Conservation (phyloP, 2,113 vertebrate genomes). For the Oncorhynchus clarkii region DNA sequence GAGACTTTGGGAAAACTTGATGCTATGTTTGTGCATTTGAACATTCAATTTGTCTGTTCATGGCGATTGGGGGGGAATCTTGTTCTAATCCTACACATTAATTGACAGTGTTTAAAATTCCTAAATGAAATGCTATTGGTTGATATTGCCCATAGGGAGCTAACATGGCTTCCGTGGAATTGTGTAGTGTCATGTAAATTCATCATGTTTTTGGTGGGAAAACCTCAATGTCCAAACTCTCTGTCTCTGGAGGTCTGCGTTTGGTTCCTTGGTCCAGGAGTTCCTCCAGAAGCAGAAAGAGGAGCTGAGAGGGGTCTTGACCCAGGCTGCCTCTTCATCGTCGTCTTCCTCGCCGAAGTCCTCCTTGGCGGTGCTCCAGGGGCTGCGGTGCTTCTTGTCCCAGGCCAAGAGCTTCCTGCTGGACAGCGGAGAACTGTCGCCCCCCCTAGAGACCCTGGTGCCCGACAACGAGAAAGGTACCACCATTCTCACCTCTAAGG, state of each 20-base stretch:
- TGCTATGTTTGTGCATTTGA: too few relatives aligned
- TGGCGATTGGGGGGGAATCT: too few relatives aligned
- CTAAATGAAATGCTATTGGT: too few relatives aligned
- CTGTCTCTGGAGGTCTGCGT: constrained; percentile 62
- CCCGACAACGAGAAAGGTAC: constrained; percentile 78
- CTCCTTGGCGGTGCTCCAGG: constrained; percentile 73
- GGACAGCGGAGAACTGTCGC: constrained; percentile 72
- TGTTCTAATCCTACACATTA: too few relatives aligned
- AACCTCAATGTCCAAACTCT: too few relatives aligned
- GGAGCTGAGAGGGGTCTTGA: constrained; percentile 56
- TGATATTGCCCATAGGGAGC: too few relatives aligned
- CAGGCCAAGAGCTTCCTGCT: constrained; percentile 74
- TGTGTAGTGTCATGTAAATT: too few relatives aligned
- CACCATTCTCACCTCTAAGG: not conserved
- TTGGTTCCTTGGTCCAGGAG: constrained; percentile 81
- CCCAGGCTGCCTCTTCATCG: constrained; percentile 46
- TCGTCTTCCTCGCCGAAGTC: constrained; percentile 13
- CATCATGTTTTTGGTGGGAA: too few relatives aligned
- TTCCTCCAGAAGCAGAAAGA: constrained; percentile 75
- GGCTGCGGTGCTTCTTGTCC: constrained; percentile 76
- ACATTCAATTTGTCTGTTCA: too few relatives aligned
- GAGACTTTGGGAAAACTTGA: too few relatives aligned
- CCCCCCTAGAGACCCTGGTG: constrained; percentile 74
- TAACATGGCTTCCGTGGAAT: too few relatives aligned
- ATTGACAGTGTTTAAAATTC: too few relatives aligned